Evolutionary conservation across 2,797 vertebrate genomes (phyloP).

Genomic region (Galagoides demidoff): DNA sequence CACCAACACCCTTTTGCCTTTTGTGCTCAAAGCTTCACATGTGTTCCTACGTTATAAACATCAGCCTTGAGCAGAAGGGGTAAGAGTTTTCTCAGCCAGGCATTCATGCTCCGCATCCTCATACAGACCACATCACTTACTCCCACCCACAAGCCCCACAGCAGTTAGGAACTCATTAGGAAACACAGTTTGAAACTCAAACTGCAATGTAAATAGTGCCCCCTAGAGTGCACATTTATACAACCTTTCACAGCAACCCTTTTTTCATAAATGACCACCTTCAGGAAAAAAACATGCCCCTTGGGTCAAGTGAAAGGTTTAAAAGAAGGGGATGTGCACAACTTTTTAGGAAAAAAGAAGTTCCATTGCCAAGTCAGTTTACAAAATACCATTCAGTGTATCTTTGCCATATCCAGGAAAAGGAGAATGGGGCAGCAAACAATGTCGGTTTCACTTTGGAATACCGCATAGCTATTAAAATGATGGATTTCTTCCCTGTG

Average conservation of each 20-base stretch:
- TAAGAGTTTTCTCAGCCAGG: constrained; percentile 58
- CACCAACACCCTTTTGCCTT: constrained; percentile 20
- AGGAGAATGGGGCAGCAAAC: neutral
- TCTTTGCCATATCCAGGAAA: neutral
- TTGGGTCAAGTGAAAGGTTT: neutral
- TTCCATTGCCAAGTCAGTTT: neutral
- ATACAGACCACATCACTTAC: constrained; percentile 48
- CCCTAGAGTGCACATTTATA: neutral
- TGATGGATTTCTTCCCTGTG: neutral
- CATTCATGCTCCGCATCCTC: neutral
- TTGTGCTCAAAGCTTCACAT: constrained; percentile 72
- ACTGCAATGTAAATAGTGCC: neutral
- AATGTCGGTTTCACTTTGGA: neutral
- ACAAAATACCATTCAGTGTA: neutral
- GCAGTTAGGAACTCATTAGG: no score
- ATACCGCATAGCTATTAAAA: neutral
- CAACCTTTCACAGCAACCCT: neutral
- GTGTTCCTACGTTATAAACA: constrained; percentile 66
- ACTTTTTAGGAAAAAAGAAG: constrained; percentile 34
- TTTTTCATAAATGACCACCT: neutral
- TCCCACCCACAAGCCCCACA: constrained; percentile 12
- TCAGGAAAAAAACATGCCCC: neutral
- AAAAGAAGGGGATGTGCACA: neutral
- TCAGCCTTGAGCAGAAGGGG: constrained; percentile 48
- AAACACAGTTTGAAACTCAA: neutral